These are phyloP conservation scores for Enteromius anoplus DNA, from an alignment of 2,797 vertebrate species.

Conservation along the genomic window DNA sequence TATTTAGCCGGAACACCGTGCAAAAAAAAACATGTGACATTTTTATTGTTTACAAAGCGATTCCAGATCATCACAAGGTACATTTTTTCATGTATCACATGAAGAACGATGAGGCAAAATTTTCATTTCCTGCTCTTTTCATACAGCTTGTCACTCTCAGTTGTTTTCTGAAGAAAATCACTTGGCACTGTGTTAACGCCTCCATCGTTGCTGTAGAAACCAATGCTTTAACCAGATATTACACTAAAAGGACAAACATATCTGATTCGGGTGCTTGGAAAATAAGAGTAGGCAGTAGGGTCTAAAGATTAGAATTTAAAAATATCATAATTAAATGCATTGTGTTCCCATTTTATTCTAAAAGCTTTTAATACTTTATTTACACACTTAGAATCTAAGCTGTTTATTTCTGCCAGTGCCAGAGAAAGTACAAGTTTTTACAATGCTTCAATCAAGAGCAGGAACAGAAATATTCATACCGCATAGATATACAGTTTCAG, in stretches of 20 bases:
- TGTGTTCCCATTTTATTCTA: not conserved
- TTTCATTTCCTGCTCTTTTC: not conserved
- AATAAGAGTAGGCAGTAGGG: not conserved
- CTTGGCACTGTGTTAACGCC: not conserved
- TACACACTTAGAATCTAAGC: not conserved
- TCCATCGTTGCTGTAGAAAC: not conserved
- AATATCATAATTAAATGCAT: not conserved
- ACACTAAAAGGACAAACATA: not conserved
- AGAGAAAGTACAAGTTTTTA: not conserved
- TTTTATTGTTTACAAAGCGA: not conserved
- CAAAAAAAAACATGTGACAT: not conserved
- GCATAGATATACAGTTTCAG: not conserved
- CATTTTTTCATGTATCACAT: not conserved
- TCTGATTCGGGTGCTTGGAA: not conserved
- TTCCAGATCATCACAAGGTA: not conserved
- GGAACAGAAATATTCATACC: conserved; percentile 4
- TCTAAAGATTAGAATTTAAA: not conserved
- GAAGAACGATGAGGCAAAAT: not conserved
- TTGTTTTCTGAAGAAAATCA: conserved; percentile 6
- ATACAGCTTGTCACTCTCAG: not conserved
- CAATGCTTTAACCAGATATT: conserved; percentile 2
- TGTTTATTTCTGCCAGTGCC: not conserved
- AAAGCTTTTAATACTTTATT: not conserved
- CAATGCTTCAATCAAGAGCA: conserved; percentile 1
- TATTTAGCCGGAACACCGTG: not conserved